Evolutionary conservation across 2,888 invertebrate species (phyloP).

Genomic region (Hetaerina titia): DNA sequence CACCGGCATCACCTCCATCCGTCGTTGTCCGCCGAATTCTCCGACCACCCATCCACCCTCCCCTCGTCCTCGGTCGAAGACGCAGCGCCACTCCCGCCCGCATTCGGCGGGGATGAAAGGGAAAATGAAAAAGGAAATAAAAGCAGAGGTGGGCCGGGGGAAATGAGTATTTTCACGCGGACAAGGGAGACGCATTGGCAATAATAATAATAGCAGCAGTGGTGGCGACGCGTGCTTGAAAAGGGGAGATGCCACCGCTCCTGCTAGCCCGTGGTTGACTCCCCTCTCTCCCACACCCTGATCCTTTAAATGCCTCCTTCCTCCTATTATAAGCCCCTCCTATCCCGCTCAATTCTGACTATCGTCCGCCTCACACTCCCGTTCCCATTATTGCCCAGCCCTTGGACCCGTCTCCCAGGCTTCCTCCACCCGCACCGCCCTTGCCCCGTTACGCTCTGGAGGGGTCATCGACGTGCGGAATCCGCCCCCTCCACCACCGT

Average conservation of each 20-base stretch:
- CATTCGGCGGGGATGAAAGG: not conserved
- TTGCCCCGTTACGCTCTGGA: conserved; percentile 44
- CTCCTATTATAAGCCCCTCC: not conserved
- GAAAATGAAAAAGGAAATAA: not conserved
- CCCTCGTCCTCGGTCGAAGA: too few species aligned
- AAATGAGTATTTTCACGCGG: not conserved
- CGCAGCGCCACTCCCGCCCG: not conserved
- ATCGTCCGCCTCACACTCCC: not conserved
- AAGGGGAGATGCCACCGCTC: not conserved
- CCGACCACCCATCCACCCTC: too few species aligned
- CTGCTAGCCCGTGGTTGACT: not conserved
- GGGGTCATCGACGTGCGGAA: conserved; percentile 57
- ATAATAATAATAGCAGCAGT: not conserved
- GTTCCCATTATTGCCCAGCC: conserved; percentile 2
- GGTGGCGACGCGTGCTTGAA: conserved; percentile 25
- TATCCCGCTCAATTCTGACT: not conserved
- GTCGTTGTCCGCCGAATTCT: not conserved
- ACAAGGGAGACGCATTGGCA: not conserved
- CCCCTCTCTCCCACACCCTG: not conserved
- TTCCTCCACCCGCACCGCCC: not conserved
- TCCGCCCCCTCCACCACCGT: not conserved
- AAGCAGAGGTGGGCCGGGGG: not conserved
- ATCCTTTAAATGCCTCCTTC: not conserved
- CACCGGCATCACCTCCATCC: not conserved
- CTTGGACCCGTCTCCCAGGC: conserved; percentile 28